phyloP scores from a whole-genome alignment of 2,797 vertebrate genomes.

The Mus caroli region DNA sequence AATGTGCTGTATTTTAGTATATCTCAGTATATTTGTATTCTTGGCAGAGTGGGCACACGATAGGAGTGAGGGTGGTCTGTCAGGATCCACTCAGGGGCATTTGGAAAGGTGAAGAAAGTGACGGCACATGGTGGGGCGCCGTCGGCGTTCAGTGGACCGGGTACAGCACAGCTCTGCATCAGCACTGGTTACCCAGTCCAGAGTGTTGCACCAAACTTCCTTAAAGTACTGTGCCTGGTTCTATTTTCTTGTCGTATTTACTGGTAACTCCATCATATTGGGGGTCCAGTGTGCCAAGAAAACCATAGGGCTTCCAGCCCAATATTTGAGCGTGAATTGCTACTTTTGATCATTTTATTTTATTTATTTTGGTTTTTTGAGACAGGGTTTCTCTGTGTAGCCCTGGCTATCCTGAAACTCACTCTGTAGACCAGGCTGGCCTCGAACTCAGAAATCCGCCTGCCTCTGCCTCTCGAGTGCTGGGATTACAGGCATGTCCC shows the following conservation, averaged over 20 bases:
- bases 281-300: background rate
- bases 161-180: background rate
- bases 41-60: background rate
- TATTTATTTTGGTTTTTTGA: too few relatives aligned
- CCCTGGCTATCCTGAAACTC: too few relatives aligned
- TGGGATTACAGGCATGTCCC: too few relatives aligned
- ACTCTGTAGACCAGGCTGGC: too few relatives aligned
- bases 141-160: background rate
- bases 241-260: background rate
- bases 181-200: background rate
- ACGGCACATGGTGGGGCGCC: background rate
- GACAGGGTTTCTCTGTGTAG: too few relatives aligned
- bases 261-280: background rate
- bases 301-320: background rate
- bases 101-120: conserved; percentile 4
- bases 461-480: too few relatives aligned
- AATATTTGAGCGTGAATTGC: conserved; percentile 46
- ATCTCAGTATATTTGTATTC: conserved; percentile 20
- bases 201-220: conserved; percentile 12
- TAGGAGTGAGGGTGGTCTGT: background rate
- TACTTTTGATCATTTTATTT: background rate
- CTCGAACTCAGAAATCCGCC: too few relatives aligned
- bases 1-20: background rate
- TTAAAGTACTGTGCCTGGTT: background rate
- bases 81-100: background rate